A percentile compares a stretch with the other conserved stretches of the same genome.
Conservation (phyloP, 1,140 invertebrate species). For the Paralvinella palmiformis region DNA sequence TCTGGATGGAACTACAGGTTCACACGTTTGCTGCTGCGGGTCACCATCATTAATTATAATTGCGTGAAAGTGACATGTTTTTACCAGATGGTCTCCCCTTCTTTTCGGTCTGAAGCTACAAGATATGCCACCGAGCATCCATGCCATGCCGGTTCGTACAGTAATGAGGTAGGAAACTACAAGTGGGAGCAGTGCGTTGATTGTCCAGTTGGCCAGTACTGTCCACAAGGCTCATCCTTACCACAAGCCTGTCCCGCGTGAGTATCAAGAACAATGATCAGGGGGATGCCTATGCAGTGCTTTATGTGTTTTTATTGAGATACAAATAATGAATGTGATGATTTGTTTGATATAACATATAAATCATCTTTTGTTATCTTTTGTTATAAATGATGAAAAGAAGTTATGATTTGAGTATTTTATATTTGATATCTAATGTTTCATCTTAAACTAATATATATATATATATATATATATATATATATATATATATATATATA, state of each 20-base stretch:
- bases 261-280: too few species aligned
- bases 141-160: slow-evolving; percentile 44
- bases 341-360: too few species aligned
- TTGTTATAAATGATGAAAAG: too few species aligned
- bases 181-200: slow-evolving; percentile 41
- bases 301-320: too few species aligned
- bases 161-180: slow-evolving; percentile 28
- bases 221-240: slow-evolving; percentile 14
- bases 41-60: too few species aligned
- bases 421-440: neutral
- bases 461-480: slow-evolving; percentile 2
- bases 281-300: too few species aligned
- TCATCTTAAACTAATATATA: slow-evolving; percentile 1
- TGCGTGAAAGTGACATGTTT: too few species aligned
- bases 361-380: too few species aligned
- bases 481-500: neutral
- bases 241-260: slow-evolving; percentile 20
- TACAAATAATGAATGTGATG: too few species aligned
- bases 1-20: too few species aligned
- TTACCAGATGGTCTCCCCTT: too few species aligned
- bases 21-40: too few species aligned
- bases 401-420: slow-evolving; percentile 27
- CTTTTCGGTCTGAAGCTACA: neutral
- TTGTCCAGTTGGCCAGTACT: slow-evolving; percentile 24
- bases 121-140: slow-evolving; percentile 19